Percentiles rank a stretch among this genome's conserved stretches.
phyloP scores from a whole-genome alignment of 2,888 invertebrate genomes.

The Phytoseiulus persimilis region DNA sequence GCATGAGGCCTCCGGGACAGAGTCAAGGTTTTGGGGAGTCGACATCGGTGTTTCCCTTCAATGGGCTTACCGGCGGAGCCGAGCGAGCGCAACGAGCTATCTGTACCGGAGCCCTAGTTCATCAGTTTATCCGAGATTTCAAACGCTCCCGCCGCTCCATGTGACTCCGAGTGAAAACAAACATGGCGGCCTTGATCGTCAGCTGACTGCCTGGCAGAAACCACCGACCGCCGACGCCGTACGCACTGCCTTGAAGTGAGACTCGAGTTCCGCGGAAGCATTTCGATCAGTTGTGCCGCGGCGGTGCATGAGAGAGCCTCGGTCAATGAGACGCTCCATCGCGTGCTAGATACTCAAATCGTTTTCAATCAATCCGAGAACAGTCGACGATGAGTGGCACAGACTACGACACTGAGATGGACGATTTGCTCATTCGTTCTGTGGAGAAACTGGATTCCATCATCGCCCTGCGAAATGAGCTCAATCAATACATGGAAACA shows the following conservation, averaged over 20 bases:
- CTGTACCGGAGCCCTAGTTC: too few relatives aligned
- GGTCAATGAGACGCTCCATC: not conserved
- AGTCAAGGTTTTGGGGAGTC: too few relatives aligned
- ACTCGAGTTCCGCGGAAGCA: not conserved
- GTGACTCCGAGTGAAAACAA: not conserved
- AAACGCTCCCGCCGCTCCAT: not conserved
- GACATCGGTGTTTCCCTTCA: too few relatives aligned
- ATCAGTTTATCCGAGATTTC: not conserved
- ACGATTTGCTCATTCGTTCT: constrained; percentile 8
- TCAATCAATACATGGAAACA: constrained; percentile 33
- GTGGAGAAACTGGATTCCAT: constrained; percentile 31
- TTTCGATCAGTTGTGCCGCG: not conserved
- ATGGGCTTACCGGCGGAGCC: too few relatives aligned
- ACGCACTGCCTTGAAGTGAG: not conserved
- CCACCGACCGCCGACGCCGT: not conserved
- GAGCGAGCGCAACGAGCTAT: too few relatives aligned
- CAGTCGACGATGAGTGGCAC: not conserved
- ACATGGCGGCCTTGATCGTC: not conserved
- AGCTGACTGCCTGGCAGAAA: not conserved
- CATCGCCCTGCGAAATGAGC: constrained; percentile 23
- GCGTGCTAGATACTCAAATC: not conserved
- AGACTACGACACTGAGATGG: not conserved
- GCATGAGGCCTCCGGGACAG: too few relatives aligned
- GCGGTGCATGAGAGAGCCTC: not conserved
- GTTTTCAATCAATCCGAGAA: not conserved